phyloP scores from a whole-genome alignment of 2,888 invertebrate genomes.

The Amiota mariae region DNA sequence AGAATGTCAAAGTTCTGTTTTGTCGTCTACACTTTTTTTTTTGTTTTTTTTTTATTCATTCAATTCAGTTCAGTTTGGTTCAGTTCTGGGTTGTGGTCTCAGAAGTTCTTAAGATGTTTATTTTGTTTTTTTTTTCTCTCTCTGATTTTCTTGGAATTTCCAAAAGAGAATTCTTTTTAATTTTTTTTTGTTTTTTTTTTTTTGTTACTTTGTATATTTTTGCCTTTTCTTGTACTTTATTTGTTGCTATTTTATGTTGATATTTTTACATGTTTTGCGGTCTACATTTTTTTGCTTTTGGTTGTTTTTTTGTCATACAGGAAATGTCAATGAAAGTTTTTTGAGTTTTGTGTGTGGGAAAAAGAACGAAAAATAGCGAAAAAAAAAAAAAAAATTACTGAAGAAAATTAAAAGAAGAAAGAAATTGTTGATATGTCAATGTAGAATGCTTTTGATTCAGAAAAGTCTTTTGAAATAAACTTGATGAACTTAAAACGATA shows the following conservation, averaged over 20 bases:
- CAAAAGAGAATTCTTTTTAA: slow-evolving; percentile 51
- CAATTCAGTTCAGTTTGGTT: too few species aligned
- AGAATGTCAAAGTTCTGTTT: slow-evolving; percentile 61
- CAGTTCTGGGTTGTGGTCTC: slow-evolving; percentile 60
- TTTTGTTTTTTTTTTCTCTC: slow-evolving; percentile 38
- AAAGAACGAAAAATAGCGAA: neutral
- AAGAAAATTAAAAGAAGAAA: neutral
- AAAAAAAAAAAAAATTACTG: neutral
- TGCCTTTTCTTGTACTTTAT: slow-evolving; percentile 27
- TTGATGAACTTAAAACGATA: too few species aligned
- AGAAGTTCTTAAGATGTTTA: slow-evolving; percentile 65
- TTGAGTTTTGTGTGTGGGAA: slow-evolving; percentile 21
- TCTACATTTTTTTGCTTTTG: slow-evolving; percentile 30
- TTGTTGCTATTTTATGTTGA: slow-evolving; percentile 43
- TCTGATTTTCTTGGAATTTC: slow-evolving; percentile 55
- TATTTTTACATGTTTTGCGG: slow-evolving; percentile 36
- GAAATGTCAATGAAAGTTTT: slow-evolving; percentile 56
- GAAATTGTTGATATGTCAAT: too few species aligned
- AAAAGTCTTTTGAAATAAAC: too few species aligned
- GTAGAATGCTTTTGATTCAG: too few species aligned
- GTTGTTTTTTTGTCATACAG: slow-evolving; percentile 42
- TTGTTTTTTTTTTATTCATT: too few species aligned
- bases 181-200: slow-evolving; percentile 34
- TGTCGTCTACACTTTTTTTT: neutral
- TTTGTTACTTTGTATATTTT: too few species aligned